Conservation (phyloP, 2,888 invertebrate genomes). For the Melinaea marsaeus region DNA sequence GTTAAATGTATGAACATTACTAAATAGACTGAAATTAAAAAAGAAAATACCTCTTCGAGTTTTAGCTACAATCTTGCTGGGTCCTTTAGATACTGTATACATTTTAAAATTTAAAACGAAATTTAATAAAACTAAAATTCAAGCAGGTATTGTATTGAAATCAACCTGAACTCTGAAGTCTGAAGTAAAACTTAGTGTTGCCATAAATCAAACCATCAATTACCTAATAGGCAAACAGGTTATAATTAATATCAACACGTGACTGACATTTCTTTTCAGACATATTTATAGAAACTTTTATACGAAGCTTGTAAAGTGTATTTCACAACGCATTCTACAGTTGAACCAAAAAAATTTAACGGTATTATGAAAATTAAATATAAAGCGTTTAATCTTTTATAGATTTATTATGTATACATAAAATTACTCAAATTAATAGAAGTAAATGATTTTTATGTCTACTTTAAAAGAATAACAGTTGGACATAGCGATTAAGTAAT, state of each 20-base stretch:
- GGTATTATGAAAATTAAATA: neutral
- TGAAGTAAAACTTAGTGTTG: conserved; percentile 20
- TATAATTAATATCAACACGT: conserved; percentile 2
- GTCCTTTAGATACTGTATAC: conserved; percentile 93
- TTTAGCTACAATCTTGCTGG: conserved; percentile 92
- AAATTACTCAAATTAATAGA: too few species aligned
- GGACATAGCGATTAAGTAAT: too few species aligned
- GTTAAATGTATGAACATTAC: conserved; percentile 26
- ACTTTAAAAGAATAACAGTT: too few species aligned
- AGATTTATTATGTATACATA: too few species aligned
- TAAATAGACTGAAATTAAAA: conserved; percentile 8
- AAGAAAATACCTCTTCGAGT: conserved; percentile 83
- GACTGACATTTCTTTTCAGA: neutral
- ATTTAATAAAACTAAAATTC: conserved; percentile 63
- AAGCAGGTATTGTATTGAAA: conserved; percentile 45
- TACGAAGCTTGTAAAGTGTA: neutral
- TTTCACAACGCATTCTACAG: too few species aligned
- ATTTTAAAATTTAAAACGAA: conserved; percentile 75
- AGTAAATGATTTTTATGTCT: too few species aligned
- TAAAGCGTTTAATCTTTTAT: too few species aligned
- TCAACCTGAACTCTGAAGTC: conserved; percentile 21
- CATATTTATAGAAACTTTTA: conserved; percentile 2
- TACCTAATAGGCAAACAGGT: conserved; percentile 1
- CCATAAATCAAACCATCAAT: conserved; percentile 10
- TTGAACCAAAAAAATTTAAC: too few species aligned